phyloP scores from a whole-genome alignment of 2,797 vertebrate species.

The Apodemus agrarius region DNA sequence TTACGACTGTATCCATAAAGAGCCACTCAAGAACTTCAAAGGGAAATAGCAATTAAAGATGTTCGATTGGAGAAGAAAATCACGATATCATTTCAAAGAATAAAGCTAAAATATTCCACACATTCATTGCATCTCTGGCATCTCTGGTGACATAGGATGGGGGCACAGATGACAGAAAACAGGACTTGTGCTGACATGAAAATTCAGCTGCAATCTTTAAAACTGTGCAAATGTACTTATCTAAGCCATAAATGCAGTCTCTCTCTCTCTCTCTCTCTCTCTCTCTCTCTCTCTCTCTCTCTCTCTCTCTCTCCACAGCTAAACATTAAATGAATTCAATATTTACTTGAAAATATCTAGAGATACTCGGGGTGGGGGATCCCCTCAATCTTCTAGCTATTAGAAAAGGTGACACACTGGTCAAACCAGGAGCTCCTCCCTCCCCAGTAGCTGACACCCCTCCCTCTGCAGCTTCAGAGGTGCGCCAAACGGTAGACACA shows the following conservation, averaged over 20 bases:
- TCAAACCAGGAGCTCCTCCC: neutral
- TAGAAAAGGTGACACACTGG: neutral
- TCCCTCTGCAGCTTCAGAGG: neutral
- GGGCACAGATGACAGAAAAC: neutral
- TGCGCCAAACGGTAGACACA: neutral
- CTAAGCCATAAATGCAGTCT: neutral
- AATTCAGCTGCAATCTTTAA: conserved; percentile 15
- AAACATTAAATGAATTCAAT: conserved; percentile 32
- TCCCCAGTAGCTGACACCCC: neutral
- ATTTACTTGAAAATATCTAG: conserved; percentile 55
- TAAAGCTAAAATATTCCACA: neutral
- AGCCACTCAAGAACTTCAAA: neutral
- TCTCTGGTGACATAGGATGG: neutral
- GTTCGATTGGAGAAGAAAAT: conserved; percentile 16
- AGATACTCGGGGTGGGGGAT: neutral
- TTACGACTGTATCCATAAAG: conserved; percentile 11
- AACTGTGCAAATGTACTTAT: neutral
- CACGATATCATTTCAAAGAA: neutral
- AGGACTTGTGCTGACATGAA: neutral
- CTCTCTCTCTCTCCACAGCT: neutral
- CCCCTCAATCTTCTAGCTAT: neutral
- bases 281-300: neutral
- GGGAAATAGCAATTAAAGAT: conserved; percentile 41
- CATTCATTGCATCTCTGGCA: neutral
- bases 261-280: neutral